These are phyloP conservation scores for Pollenia amentaria DNA, from an alignment of 2,888 invertebrate genomes.

Conservation along the genomic window DNA sequence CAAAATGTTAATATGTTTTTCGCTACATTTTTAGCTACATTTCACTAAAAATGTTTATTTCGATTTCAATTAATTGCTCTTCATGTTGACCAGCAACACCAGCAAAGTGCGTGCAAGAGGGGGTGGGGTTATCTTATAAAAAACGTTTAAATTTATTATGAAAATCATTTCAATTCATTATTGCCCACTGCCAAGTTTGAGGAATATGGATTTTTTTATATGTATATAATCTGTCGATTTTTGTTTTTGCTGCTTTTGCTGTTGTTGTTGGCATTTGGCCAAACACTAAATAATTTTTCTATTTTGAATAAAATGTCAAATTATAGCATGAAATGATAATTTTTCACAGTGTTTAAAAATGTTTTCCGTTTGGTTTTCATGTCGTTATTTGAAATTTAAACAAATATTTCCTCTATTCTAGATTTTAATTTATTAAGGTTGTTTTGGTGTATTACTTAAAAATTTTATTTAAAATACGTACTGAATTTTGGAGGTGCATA, in stretches of 20 bases:
- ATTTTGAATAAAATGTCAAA: conserved; percentile 61
- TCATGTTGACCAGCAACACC: conserved; percentile 17
- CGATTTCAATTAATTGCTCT: conserved; percentile 37
- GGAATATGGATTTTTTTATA: conserved; percentile 36
- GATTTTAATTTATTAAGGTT: conserved; percentile 16
- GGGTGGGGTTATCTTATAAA: background rate
- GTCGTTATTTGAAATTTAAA: conserved; percentile 1
- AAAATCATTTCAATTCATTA: conserved; percentile 49
- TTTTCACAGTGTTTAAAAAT: conserved; percentile 47
- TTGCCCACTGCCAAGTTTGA: conserved; percentile 68
- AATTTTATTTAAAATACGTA: background rate
- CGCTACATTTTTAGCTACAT: conserved; percentile 15
- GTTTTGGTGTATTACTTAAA: background rate
- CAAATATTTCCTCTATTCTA: background rate
- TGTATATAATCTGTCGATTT: conserved; percentile 33
- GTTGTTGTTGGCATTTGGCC: conserved; percentile 43
- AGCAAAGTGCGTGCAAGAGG: background rate
- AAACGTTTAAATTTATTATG: conserved; percentile 6
- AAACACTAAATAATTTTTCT: conserved; percentile 53
- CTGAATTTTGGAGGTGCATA: background rate
- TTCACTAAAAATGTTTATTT: conserved; percentile 17
- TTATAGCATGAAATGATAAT: conserved; percentile 64
- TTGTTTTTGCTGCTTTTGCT: conserved; percentile 11
- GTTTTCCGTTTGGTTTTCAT: conserved; percentile 20
- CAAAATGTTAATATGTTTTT: conserved; percentile 19